These are phyloP conservation scores for Melopsittacus undulatus DNA, from an alignment of 2,797 vertebrate genomes.

Conservation along the genomic window DNA sequence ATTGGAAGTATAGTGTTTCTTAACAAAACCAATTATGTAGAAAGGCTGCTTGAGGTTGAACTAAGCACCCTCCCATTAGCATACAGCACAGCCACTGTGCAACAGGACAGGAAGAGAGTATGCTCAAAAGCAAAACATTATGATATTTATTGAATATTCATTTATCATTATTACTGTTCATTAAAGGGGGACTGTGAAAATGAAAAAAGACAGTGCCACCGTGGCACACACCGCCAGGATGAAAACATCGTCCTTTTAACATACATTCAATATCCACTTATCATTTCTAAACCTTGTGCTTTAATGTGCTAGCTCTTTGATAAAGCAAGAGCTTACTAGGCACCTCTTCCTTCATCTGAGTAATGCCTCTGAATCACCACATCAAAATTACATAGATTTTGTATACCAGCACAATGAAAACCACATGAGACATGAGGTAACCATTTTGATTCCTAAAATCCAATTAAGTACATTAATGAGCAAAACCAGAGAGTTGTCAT, in stretches of 20 bases:
- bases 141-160: not conserved
- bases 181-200: not conserved
- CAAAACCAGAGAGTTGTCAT: not conserved
- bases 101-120: not conserved
- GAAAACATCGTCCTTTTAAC: not conserved
- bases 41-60: constrained; percentile 5
- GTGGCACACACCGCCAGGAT: not conserved
- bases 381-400: not conserved
- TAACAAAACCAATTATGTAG: not conserved
- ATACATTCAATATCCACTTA: not conserved
- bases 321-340: not conserved
- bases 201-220: not conserved
- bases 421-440: not conserved
- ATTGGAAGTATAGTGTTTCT: not conserved
- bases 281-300: not conserved
- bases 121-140: not conserved
- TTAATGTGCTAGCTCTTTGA: not conserved
- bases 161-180: not conserved
- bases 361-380: not conserved
- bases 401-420: not conserved
- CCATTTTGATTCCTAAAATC: not conserved
- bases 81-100: not conserved
- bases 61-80: not conserved
- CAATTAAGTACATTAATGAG: not conserved
- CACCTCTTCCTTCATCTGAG: not conserved